Percentiles rank a stretch among this genome's conserved stretches.
These are phyloP conservation scores for Lagocephalus sceleratus DNA, from an alignment of 2,797 vertebrate genomes.

Conservation along the genomic window DNA sequence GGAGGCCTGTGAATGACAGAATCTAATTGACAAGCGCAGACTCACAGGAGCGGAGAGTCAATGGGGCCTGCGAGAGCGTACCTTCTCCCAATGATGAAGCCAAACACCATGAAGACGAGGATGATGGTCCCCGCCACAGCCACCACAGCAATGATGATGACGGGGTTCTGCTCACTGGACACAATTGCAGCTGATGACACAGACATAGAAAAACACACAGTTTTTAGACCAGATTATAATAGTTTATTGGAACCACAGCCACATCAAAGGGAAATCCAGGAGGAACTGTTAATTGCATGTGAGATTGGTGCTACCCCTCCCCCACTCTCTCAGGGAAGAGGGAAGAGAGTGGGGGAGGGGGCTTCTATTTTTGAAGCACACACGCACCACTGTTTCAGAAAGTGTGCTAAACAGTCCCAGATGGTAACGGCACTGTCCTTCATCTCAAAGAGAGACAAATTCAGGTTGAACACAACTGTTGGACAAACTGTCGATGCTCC, in stretches of 20 bases:
- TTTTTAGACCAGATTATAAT: too few species aligned
- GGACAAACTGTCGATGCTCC: slow-evolving; percentile 61
- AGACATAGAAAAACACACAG: slow-evolving; percentile 29
- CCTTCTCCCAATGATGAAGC: slow-evolving; percentile 99
- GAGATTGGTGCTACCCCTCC: slow-evolving; percentile 47
- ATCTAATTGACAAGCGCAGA: slow-evolving; percentile 78
- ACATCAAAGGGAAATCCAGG: too few species aligned
- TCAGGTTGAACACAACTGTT: slow-evolving; percentile 60
- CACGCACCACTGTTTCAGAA: slow-evolving; percentile 78
- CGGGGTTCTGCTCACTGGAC: slow-evolving; percentile 97
- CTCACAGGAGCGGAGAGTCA: slow-evolving; percentile 84
- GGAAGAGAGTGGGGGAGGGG: slow-evolving; percentile 34
- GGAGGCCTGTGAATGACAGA: slow-evolving; percentile 72
- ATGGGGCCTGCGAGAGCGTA: slow-evolving; percentile 82
- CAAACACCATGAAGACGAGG: slow-evolving; percentile 99
- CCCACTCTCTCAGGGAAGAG: slow-evolving; percentile 11
- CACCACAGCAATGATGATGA: slow-evolving; percentile 98
- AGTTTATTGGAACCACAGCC: too few species aligned
- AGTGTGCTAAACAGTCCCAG: slow-evolving; percentile 83
- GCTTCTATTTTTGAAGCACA: slow-evolving; percentile 19
- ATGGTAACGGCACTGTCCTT: slow-evolving; percentile 72
- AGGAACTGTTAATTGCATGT: too few species aligned
- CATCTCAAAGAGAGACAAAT: slow-evolving; percentile 83
- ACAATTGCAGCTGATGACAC: slow-evolving; percentile 87
- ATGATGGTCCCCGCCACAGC: slow-evolving; percentile 98